Conservation (phyloP, 1,140 invertebrate genomes). For the Lepidurus packardi region DNA sequence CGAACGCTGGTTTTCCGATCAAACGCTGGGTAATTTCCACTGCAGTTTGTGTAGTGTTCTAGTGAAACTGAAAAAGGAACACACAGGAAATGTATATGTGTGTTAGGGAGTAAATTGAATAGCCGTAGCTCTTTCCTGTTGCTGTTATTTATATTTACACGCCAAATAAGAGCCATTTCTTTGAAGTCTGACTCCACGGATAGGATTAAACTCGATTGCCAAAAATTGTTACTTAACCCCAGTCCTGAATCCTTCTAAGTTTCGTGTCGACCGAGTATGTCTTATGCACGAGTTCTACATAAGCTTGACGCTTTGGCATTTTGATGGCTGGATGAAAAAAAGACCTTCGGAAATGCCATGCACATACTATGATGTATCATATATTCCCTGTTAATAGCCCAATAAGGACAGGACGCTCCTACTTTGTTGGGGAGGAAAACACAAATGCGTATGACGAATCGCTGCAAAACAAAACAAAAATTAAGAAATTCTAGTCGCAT, state of each 20-base stretch:
- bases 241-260: not conserved
- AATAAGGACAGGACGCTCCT: not conserved
- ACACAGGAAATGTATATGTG: not conserved
- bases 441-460: constrained; percentile 2
- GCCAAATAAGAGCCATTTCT: not conserved
- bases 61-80: not conserved
- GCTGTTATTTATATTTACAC: not conserved
- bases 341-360: constrained; percentile 7
- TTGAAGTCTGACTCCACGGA: not conserved
- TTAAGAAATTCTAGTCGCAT: not conserved
- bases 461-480: not conserved
- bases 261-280: not conserved
- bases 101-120: not conserved
- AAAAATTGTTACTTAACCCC: not conserved
- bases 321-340: not conserved
- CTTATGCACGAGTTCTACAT: not conserved
- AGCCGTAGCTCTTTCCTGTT: not conserved
- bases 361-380: not conserved
- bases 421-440: not conserved
- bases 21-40: not conserved
- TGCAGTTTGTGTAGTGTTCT: too few species aligned
- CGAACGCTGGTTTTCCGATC: not conserved
- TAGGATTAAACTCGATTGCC: not conserved
- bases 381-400: not conserved
- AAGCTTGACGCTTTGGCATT: constrained; percentile 1